Percentiles rank a stretch among this genome's conserved stretches.
Evolutionary conservation across 1,140 invertebrate genomes (phyloP).

Genomic region (Magallana gigas): DNA sequence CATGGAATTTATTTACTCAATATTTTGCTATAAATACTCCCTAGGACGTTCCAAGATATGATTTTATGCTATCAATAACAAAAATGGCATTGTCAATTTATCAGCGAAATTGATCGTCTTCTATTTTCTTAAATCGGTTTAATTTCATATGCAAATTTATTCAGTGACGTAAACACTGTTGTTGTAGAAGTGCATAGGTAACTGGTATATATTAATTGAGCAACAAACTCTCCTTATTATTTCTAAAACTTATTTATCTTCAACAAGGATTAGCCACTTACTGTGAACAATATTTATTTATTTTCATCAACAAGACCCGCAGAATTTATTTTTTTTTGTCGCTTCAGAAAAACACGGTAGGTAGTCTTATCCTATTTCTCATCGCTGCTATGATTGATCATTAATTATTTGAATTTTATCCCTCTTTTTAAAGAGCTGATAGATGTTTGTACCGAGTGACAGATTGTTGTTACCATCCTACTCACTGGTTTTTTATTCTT

Average conservation of each 20-base stretch:
- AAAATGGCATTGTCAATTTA: neutral
- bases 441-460: neutral
- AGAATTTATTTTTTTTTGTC: neutral
- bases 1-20: neutral
- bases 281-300: too few species aligned
- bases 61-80: neutral
- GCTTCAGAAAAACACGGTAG: neutral
- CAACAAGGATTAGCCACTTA: neutral
- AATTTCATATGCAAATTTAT: conserved; percentile 15
- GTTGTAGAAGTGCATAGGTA: neutral
- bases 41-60: neutral
- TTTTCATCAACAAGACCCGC: too few species aligned
- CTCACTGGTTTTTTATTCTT: neutral
- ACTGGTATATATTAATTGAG: conserved; percentile 18
- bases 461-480: conserved; percentile 33
- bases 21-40: neutral
- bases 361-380: neutral
- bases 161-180: neutral
- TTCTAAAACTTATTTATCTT: neutral
- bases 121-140: neutral
- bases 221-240: neutral
- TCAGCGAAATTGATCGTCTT: neutral
- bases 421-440: neutral
- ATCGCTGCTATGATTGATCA: neutral
- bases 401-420: neutral